Percentiles rank a stretch among this genome's conserved stretches.
Conservation (phyloP, 2,888 invertebrate species). For the Alviniconcha strummeri region DNA sequence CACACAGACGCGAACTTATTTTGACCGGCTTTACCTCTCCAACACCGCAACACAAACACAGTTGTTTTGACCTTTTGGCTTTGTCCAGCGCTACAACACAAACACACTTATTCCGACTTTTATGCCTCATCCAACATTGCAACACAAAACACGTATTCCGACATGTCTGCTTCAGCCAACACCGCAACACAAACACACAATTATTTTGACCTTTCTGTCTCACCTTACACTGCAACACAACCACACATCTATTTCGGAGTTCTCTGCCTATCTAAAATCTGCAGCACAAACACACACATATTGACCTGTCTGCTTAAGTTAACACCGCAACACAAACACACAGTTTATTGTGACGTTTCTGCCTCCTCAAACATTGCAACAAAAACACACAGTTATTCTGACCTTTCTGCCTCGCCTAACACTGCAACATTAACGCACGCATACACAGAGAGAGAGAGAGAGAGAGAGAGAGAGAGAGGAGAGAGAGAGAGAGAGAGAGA, state of each 20-base stretch:
- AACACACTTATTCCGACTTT: not conserved
- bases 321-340: not conserved
- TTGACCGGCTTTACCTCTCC: no score
- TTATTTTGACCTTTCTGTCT: no score
- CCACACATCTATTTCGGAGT: no score
- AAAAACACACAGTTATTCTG: not conserved
- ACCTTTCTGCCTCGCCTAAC: not conserved
- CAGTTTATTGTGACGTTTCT: not conserved
- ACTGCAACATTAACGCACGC: not conserved
- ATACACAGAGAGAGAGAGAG: not conserved
- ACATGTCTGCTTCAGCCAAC: not conserved
- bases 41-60: no score
- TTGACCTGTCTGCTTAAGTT: not conserved
- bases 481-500: slow-evolving; percentile 6
- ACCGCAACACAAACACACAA: no score
- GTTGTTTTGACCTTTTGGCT: no score
- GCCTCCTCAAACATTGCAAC: not conserved
- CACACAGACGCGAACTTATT: not conserved
- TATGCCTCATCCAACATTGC: not conserved
- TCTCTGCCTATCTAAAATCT: not conserved
- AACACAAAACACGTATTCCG: not conserved
- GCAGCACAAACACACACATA: not conserved
- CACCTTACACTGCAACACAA: no score
- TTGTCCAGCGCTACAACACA: no score
- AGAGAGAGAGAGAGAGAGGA: slow-evolving; percentile 6